Base-by-base conservation (phyloP, 2,797 vertebrate genomes). In the Esox masquinongy region DNA sequence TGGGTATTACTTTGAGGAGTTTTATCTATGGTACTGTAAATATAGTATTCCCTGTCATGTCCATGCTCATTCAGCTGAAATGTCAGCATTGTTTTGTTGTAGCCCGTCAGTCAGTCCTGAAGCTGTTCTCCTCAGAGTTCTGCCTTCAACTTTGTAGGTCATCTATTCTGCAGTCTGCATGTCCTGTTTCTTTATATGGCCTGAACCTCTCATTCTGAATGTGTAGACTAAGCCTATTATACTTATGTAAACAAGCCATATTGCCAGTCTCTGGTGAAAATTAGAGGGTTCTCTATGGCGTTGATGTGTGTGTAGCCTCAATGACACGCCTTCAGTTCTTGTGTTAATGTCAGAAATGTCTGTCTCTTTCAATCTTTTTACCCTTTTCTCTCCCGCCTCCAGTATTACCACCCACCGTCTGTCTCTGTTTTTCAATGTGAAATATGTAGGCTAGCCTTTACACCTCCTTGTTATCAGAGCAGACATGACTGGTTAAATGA, bases 211-310 rank as follows among this genome's bases (percentile, higher is more conserved):
- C 11, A 24, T 4, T 63, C 22, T 63, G 24, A 16, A n/a, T 56
- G 17, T 56, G 53, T 56, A 56, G 17, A 56, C 16, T n/a, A n/a
- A 19, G 53, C 17, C 7, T 14, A 3, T 0, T 51, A 51, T 11
- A 11, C 70, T 39, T 64, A 34, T 59, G 61, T 50, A 72, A 56
- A 68, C 59, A 47, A 73, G 50, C 63, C 47, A 72, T 50, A 77
- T 51, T 26, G 63, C 34, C 50, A 26, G 19, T 56, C 61, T 72
- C 14, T 64, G 66, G 51, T 66, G 24, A 39, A 72, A 50, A 72
- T 49, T 50, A 34, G 24, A 49, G 43, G 5, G 76, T 73, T 43
- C 49, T 12, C 76, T 71, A 77, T 77, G 70, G 53, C 70, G 5
- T 43, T 43, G 39, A 43, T 31, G 12, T 53, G 17, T 19, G 50